A percentile compares a stretch with the other conserved stretches of the same genome.
phyloP scores from a whole-genome alignment of 2,113 vertebrate species.

The Sturnus vulgaris region DNA sequence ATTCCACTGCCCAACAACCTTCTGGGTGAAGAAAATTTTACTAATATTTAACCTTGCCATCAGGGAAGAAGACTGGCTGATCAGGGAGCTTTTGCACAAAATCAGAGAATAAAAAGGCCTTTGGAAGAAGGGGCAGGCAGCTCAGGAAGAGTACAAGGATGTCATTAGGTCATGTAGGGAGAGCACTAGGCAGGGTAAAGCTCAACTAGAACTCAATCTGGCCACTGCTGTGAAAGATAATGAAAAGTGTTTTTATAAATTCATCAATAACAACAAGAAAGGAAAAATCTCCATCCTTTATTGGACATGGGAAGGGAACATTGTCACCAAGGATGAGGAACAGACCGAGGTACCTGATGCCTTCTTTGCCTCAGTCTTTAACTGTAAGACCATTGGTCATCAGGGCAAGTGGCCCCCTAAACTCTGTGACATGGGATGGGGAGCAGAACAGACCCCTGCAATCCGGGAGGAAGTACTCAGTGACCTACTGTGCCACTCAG shows the following conservation, averaged over 20 bases:
- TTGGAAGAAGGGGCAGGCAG: background rate
- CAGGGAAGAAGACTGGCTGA: background rate
- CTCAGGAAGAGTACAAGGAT: background rate
- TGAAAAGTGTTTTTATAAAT: background rate
- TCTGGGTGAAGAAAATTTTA: background rate
- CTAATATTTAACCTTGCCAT: background rate
- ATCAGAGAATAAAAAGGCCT: background rate
- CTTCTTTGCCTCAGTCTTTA: background rate
- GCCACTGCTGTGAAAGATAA: background rate
- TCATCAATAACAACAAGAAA: background rate
- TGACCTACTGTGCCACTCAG: background rate
- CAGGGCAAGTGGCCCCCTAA: fast-evolving
- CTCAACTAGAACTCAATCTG: background rate
- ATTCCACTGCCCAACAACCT: no score
- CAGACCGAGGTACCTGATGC: background rate
- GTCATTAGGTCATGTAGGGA: background rate
- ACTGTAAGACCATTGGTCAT: no score
- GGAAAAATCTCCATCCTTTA: background rate
- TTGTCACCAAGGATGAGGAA: background rate
- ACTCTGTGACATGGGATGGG: no score
- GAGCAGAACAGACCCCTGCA: background rate
- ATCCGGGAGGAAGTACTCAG: background rate
- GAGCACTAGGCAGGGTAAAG: background rate
- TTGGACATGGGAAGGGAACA: no score
- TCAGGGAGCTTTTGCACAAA: background rate